phyloP scores from a whole-genome alignment of 2,797 vertebrate species.

The Crenichthys baileyi region DNA sequence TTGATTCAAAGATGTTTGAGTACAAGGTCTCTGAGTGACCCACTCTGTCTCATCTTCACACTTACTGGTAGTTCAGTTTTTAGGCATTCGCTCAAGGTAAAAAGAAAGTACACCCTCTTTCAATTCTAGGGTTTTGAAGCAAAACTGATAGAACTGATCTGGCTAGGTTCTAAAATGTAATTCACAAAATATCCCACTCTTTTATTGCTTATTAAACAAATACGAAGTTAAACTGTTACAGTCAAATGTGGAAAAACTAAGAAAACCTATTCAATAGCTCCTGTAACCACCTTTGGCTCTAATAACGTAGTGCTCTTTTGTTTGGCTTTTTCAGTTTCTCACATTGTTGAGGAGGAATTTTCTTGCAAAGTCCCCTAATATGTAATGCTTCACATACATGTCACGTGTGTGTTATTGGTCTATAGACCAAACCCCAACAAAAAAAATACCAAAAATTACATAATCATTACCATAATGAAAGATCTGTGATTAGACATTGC shows the following conservation, averaged over 20 bases:
- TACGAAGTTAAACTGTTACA: not conserved
- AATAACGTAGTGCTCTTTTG: too few species aligned
- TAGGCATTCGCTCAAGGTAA: not conserved
- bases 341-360: too few species aligned
- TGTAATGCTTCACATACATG: not conserved
- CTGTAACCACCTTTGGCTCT: too few species aligned
- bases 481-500: not conserved
- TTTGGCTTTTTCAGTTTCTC: too few species aligned
- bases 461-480: not conserved
- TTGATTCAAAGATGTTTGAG: constrained; percentile 29
- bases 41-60: constrained; percentile 18
- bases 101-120: not conserved
- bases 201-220: not conserved
- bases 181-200: not conserved
- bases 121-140: not conserved
- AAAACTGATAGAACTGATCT: not conserved
- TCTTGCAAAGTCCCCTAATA: not conserved
- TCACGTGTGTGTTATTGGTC: not conserved
- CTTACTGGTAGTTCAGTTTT: constrained; percentile 6
- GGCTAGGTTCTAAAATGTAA: not conserved
- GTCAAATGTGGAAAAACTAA: too few species aligned
- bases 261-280: too few species aligned
- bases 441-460: not conserved
- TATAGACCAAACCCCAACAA: not conserved
- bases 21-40: constrained; percentile 19